Evolutionary conservation across 2,888 invertebrate species (phyloP).

Genomic region (Cantharis flavilabris): DNA sequence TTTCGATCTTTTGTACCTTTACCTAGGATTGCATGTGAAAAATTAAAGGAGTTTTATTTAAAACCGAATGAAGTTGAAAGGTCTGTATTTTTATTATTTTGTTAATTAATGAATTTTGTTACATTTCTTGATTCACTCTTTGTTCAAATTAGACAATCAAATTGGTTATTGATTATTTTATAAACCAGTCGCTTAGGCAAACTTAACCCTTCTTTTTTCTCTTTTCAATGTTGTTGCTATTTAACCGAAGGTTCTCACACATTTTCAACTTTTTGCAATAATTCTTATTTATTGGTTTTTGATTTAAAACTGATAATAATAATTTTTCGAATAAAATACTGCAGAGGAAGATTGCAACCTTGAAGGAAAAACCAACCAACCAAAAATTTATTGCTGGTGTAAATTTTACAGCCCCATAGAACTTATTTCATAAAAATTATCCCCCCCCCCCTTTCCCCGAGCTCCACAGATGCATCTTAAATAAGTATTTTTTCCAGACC

Average conservation of each 20-base stretch:
- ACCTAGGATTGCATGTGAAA: conserved; percentile 41
- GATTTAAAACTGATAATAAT: too few species aligned
- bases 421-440: not conserved
- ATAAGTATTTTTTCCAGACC: too few species aligned
- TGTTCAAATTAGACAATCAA: not conserved
- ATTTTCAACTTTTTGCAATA: not conserved
- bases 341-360: too few species aligned
- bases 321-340: too few species aligned
- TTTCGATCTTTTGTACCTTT: conserved; percentile 42
- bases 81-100: conserved; percentile 20
- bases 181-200: not conserved
- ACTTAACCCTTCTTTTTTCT: not conserved
- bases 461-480: too few species aligned
- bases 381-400: too few species aligned
- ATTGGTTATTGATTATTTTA: not conserved
- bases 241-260: not conserved
- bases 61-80: conserved; percentile 38
- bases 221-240: not conserved
- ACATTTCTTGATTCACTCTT: not conserved
- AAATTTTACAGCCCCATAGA: not conserved
- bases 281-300: too few species aligned
- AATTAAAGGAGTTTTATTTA: conserved; percentile 44
- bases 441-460: too few species aligned
- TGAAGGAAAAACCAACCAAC: too few species aligned
- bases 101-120: not conserved